phyloP scores from a whole-genome alignment of 2,888 invertebrate genomes.

The Lasioglossum villosulum region DNA sequence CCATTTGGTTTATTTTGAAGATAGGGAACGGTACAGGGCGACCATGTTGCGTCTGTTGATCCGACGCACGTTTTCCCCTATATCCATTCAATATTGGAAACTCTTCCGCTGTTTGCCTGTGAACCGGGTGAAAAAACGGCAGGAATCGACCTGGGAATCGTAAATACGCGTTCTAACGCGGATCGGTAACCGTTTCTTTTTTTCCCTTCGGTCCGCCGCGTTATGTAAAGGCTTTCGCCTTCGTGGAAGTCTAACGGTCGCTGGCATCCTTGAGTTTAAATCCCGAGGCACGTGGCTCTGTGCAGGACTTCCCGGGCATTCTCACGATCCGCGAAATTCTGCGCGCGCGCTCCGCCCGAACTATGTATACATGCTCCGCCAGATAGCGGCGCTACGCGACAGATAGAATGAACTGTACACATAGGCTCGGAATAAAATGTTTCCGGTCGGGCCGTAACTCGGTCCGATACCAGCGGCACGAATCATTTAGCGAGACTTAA shows the following conservation, averaged over 20 bases:
- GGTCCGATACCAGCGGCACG: not conserved
- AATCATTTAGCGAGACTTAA: not conserved
- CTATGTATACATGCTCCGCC: not conserved
- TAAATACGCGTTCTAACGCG: slow-evolving; percentile 38
- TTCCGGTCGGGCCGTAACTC: not conserved
- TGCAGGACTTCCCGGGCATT: slow-evolving; percentile 52
- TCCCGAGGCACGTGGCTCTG: slow-evolving; percentile 74
- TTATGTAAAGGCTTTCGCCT: slow-evolving; percentile 71
- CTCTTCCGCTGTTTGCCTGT: slow-evolving; percentile 14
- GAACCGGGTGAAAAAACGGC: not conserved
- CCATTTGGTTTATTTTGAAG: not conserved
- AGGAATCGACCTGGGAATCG: slow-evolving; percentile 49
- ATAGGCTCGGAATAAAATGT: not conserved
- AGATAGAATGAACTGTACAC: slow-evolving; percentile 11
- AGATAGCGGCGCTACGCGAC: slow-evolving; percentile 17
- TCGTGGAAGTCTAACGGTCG: slow-evolving; percentile 75
- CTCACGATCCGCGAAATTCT: slow-evolving; percentile 63
- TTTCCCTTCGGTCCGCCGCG: not conserved
- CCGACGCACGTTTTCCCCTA: not conserved
- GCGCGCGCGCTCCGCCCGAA: slow-evolving; percentile 17
- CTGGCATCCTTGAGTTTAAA: slow-evolving; percentile 78
- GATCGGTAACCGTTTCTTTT: slow-evolving; percentile 30
- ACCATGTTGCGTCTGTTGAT: not conserved
- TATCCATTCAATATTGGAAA: not conserved
- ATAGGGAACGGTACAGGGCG: not conserved